These are phyloP conservation scores for Epizoanthus ramosus DNA, from an alignment of 92 coral and sea anemone genomes.

Conservation along the genomic window DNA sequence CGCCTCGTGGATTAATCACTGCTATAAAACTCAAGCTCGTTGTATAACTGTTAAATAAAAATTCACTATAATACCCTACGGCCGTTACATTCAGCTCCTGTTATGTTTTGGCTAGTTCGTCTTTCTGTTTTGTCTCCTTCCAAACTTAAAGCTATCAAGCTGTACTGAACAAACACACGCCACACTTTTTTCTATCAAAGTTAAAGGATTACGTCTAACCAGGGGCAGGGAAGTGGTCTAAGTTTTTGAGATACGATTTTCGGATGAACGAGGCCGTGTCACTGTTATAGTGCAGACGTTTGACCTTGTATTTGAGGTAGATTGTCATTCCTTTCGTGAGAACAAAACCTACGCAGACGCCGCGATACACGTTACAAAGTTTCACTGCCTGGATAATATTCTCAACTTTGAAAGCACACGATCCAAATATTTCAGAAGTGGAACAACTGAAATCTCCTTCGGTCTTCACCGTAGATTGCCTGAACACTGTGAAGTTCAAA, in stretches of 20 bases:
- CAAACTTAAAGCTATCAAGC: too few species aligned
- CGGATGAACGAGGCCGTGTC: slow-evolving; percentile 53
- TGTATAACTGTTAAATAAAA: too few species aligned
- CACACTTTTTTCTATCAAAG: too few species aligned
- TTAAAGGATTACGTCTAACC: background rate
- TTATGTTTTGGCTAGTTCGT: too few species aligned
- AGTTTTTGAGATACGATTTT: slow-evolving; percentile 24
- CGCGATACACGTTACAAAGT: slow-evolving; percentile 51
- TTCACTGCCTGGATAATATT: slow-evolving; percentile 49
- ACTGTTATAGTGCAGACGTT: slow-evolving; percentile 6
- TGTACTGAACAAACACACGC: too few species aligned
- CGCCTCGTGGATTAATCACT: too few species aligned
- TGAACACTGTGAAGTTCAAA: slow-evolving; percentile 41
- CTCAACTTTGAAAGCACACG: slow-evolving; percentile 64
- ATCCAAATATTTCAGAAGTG: slow-evolving; percentile 42
- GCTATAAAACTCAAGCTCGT: too few species aligned
- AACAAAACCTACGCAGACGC: slow-evolving; percentile 59
- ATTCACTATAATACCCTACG: too few species aligned
- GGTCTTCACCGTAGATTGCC: background rate
- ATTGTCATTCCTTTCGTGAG: slow-evolving; percentile 53
- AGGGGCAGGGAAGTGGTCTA: background rate
- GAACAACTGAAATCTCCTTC: slow-evolving; percentile 65
- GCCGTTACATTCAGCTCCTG: too few species aligned
- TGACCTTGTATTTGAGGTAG: slow-evolving; percentile 44
- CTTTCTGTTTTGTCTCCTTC: too few species aligned